Evolutionary conservation across 2,797 vertebrate genomes (phyloP).

Genomic region (Sciurus vulgaris): DNA sequence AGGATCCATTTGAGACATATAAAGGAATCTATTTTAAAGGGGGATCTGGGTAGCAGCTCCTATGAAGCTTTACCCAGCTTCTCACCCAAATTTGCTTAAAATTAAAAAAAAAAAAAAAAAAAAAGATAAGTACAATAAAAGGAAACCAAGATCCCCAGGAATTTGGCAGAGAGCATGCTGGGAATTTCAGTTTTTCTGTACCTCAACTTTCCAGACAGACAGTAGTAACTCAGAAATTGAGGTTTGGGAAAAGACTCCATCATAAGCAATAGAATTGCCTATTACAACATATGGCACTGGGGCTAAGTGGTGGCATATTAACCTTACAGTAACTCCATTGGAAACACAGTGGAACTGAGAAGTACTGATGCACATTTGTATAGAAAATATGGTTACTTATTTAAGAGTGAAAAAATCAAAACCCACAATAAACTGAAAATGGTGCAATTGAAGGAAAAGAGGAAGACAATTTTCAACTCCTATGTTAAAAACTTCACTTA

Average conservation of each 20-base stretch:
- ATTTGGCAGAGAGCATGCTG: background rate
- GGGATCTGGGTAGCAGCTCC: background rate
- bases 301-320: background rate
- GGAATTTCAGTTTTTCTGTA: background rate
- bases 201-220: background rate
- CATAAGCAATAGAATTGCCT: background rate
- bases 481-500: background rate
- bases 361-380: background rate
- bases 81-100: constrained; percentile 20
- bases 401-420: constrained; percentile 33
- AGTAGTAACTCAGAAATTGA: constrained; percentile 22
- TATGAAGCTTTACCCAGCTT: constrained; percentile 10
- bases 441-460: constrained; percentile 7
- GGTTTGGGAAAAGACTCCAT: background rate
- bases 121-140: constrained; percentile 9
- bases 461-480: background rate
- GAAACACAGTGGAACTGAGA: background rate
- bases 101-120: constrained; percentile 17
- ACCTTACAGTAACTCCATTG: background rate
- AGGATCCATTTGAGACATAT: constrained; percentile 1
- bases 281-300: background rate
- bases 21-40: background rate
- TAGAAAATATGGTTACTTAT: background rate
- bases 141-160: background rate
- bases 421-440: background rate